A percentile compares a stretch with the other conserved stretches of the same genome.
Conservation (phyloP, 2,888 invertebrate species). For the Dicyrtoma fusca region DNA sequence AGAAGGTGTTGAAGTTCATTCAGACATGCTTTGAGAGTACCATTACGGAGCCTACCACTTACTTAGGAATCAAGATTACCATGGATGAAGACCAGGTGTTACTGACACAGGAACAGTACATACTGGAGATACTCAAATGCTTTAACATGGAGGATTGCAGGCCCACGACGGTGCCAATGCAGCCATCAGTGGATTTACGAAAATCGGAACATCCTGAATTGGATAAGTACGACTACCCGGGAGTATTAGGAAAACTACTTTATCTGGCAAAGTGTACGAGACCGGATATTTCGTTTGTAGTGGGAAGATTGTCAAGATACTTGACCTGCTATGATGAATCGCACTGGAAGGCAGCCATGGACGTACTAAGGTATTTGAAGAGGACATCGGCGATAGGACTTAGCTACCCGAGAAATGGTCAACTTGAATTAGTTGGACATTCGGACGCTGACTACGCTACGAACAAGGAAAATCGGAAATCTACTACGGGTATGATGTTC, state of each 20-base stretch:
- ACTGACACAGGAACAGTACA: neutral
- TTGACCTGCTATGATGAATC: slow-evolving; percentile 40
- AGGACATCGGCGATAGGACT: slow-evolving; percentile 32
- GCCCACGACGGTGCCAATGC: neutral
- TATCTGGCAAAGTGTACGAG: slow-evolving; percentile 48
- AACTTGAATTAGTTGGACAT: slow-evolving; percentile 32
- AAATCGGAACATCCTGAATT: no score
- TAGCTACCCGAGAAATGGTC: neutral
- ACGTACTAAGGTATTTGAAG: slow-evolving; percentile 45
- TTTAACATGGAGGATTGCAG: slow-evolving; percentile 11
- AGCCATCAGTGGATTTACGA: neutral
- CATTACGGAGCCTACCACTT: neutral
- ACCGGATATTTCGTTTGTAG: slow-evolving; percentile 48
- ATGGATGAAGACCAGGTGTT: neutral
- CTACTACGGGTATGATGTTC: slow-evolving; percentile 43
- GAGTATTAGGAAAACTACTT: slow-evolving; percentile 39
- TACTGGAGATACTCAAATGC: neutral
- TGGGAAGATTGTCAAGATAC: slow-evolving; percentile 44
- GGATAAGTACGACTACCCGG: slow-evolving; percentile 21
- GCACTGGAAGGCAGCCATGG: slow-evolving; percentile 49
- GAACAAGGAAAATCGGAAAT: slow-evolving; percentile 39
- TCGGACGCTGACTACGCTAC: slow-evolving; percentile 49
- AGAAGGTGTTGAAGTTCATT: neutral
- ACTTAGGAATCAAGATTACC: neutral
- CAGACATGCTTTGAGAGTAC: neutral